phyloP scores from a whole-genome alignment of 1,140 invertebrate genomes.

The Eurosta solidaginis region DNA sequence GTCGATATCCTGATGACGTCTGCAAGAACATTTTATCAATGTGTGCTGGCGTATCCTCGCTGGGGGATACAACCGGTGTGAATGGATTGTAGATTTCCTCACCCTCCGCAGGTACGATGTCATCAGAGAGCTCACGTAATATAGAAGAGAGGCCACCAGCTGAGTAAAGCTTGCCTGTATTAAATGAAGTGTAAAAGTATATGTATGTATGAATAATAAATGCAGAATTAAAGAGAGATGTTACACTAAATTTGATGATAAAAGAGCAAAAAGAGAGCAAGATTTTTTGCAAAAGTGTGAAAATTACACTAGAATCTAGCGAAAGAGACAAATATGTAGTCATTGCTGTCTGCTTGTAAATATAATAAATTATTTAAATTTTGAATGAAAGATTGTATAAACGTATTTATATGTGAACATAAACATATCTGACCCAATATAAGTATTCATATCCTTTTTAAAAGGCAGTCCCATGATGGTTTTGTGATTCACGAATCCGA shows the following conservation, averaged over 20 bases:
- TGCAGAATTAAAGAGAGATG: conserved; percentile 26
- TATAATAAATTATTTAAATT: no score
- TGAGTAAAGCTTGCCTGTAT: conserved; percentile 55
- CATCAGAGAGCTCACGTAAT: conserved; percentile 57
- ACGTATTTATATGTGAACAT: no score
- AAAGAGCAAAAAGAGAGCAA: no score
- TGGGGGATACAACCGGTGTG: conserved; percentile 59
- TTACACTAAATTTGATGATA: neutral
- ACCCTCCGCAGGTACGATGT: conserved; percentile 55
- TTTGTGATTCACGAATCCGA: no score
- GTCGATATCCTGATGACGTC: conserved; percentile 59
- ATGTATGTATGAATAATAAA: neutral
- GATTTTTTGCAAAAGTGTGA: no score
- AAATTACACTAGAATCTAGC: no score
- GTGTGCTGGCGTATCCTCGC: conserved; percentile 56
- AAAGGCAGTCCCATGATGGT: no score
- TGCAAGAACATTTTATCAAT: conserved; percentile 60
- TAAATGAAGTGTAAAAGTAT: conserved; percentile 24
- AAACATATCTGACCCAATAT: no score
- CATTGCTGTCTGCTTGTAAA: no score
- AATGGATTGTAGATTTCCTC: conserved; percentile 60
- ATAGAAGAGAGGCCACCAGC: conserved; percentile 57
- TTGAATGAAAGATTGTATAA: no score
- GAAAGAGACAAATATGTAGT: neutral
- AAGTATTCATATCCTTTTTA: no score